Evolutionary conservation across 2,113 vertebrate species (phyloP).

Genomic region (Probosciger aterrimus): DNA sequence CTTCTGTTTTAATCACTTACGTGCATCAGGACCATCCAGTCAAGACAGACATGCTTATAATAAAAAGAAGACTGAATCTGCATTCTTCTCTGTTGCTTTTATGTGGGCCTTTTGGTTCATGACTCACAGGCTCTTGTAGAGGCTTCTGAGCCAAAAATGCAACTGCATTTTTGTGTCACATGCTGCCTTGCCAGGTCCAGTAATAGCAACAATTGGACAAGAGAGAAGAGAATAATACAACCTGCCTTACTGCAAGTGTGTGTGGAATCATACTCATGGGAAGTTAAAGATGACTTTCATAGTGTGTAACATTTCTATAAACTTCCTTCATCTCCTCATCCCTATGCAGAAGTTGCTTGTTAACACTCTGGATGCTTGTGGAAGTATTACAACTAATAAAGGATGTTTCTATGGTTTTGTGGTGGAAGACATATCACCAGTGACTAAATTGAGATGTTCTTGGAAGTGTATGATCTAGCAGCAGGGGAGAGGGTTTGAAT

Average conservation of each 20-base stretch:
- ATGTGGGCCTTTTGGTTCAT: constrained; percentile 49
- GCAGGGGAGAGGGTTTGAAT: background rate
- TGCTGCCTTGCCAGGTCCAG: constrained; percentile 26
- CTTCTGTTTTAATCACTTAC: background rate
- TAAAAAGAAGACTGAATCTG: constrained; percentile 44
- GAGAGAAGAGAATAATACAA: constrained; percentile 2
- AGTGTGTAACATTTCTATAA: background rate
- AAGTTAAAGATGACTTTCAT: constrained; percentile 11
- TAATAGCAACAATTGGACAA: constrained; percentile 40
- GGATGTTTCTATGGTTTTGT: background rate
- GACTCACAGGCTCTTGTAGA: constrained; percentile 5
- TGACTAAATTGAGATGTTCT: background rate
- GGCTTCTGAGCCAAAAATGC: background rate
- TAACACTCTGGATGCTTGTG: background rate
- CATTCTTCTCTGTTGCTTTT: constrained; percentile 54
- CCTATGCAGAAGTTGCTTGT: background rate
- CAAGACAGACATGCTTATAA: constrained; percentile 25
- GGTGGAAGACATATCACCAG: background rate
- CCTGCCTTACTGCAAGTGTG: constrained; percentile 2
- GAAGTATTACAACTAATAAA: background rate
- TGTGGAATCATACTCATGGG: constrained; percentile 5
- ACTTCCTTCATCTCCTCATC: background rate
- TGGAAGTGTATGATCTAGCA: background rate
- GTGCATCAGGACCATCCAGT: background rate
- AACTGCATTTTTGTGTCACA: constrained; percentile 42